Evolutionary conservation across 2,113 vertebrate genomes (phyloP).

Genomic region (Mixornis gularis): DNA sequence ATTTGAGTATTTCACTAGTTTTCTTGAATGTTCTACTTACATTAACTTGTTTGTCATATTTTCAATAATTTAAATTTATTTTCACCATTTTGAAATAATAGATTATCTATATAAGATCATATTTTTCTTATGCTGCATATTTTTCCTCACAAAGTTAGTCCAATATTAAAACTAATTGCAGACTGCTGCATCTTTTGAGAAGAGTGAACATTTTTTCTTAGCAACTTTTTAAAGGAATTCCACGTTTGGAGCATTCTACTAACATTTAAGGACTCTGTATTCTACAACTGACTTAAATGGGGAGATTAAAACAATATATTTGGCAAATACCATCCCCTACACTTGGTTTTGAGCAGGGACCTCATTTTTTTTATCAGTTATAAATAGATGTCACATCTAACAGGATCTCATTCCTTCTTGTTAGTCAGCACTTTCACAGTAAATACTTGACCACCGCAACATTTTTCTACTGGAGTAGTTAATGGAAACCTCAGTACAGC

Average conservation of each 20-base stretch:
- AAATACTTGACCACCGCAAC: conserved; percentile 28
- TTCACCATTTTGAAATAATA: neutral
- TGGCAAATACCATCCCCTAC: neutral
- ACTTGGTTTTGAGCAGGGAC: neutral
- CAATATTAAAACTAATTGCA: neutral
- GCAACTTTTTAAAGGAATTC: neutral
- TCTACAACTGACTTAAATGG: neutral
- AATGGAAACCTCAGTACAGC: conserved; percentile 35
- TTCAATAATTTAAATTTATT: neutral
- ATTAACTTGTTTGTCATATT: neutral
- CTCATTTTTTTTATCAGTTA: neutral
- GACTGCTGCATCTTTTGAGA: neutral
- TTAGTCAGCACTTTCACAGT: conserved; percentile 3
- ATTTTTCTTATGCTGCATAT: neutral
- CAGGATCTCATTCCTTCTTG: conserved; percentile 7
- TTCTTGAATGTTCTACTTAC: neutral
- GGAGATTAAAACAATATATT: neutral
- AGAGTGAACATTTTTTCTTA: neutral
- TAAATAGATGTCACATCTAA: neutral
- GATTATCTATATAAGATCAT: neutral
- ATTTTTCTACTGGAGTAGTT: conserved; percentile 19
- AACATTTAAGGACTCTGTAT: neutral
- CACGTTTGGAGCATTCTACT: neutral
- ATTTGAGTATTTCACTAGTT: neutral
- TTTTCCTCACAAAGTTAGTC: neutral